Evolutionary conservation across 2,113 vertebrate species (phyloP).

Genomic region (Strix uralensis): DNA sequence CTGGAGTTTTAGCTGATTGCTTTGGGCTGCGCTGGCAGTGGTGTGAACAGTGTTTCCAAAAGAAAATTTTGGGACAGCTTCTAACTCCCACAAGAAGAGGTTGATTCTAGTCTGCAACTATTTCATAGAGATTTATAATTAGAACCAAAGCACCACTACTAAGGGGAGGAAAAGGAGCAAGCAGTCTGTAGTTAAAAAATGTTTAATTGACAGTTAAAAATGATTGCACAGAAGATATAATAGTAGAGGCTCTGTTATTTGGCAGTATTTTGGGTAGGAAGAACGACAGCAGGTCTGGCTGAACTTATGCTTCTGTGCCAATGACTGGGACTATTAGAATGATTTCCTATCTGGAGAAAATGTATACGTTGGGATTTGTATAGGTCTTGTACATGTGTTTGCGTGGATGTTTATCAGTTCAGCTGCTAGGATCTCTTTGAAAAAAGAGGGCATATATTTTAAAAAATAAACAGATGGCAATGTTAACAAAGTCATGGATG

Average conservation of each 20-base stretch:
- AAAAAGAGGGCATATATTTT: not conserved
- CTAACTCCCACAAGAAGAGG: not conserved
- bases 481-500: accelerated
- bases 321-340: not conserved
- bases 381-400: not conserved
- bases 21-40: not conserved
- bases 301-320: not conserved
- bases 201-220: not conserved
- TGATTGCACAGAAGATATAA: not conserved
- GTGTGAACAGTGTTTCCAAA: not conserved
- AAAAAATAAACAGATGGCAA: not conserved
- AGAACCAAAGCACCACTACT: not conserved
- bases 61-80: not conserved
- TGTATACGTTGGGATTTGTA: accelerated
- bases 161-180: not conserved
- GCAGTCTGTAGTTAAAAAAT: not conserved
- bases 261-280: not conserved
- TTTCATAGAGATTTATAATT: not conserved
- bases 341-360: not conserved
- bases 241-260: not conserved
- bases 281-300: not conserved
- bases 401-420: not conserved
- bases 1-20: not conserved
- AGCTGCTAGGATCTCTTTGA: not conserved
- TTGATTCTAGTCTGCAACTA: not conserved